Percentiles rank a stretch among this genome's conserved stretches.
These are phyloP conservation scores for Zeus faber DNA, from an alignment of 2,113 vertebrate genomes.

Conservation along the genomic window DNA sequence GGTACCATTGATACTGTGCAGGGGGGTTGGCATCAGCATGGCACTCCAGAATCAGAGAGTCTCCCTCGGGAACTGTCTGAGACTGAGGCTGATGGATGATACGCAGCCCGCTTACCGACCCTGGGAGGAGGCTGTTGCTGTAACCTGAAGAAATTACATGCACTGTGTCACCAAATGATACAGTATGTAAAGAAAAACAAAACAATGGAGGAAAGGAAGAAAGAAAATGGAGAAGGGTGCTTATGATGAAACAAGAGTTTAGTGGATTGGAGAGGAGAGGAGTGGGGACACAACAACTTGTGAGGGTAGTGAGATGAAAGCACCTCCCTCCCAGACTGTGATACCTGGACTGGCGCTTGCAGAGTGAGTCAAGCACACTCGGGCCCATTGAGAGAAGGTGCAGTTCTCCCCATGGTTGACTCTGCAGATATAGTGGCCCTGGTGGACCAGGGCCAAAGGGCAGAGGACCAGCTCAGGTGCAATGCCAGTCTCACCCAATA, in stretches of 20 bases:
- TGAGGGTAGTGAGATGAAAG: too few relatives aligned
- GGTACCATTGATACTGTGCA: conserved; percentile 83
- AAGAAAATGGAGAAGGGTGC: background rate
- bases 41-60: conserved; percentile 73
- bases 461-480: conserved; percentile 70
- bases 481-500: conserved; percentile 65
- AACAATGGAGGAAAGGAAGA: background rate
- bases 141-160: conserved; percentile 40
- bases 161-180: background rate
- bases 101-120: conserved; percentile 61
- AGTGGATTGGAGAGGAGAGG: background rate
- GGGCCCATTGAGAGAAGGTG: conserved; percentile 80
- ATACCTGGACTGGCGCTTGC: conserved; percentile 66
- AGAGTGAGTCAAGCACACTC: conserved; percentile 52
- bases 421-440: conserved; percentile 79
- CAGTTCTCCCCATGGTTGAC: conserved; percentile 71
- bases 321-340: too few relatives aligned
- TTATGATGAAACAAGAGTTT: background rate
- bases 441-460: conserved; percentile 5
- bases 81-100: conserved; percentile 70
- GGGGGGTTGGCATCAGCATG: conserved; percentile 74
- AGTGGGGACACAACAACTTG: too few relatives aligned
- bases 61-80: conserved; percentile 71
- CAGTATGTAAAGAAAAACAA: background rate
- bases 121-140: conserved; percentile 51